phyloP scores from a whole-genome alignment of 2,888 invertebrate genomes.

The Cosmia pyralina region DNA sequence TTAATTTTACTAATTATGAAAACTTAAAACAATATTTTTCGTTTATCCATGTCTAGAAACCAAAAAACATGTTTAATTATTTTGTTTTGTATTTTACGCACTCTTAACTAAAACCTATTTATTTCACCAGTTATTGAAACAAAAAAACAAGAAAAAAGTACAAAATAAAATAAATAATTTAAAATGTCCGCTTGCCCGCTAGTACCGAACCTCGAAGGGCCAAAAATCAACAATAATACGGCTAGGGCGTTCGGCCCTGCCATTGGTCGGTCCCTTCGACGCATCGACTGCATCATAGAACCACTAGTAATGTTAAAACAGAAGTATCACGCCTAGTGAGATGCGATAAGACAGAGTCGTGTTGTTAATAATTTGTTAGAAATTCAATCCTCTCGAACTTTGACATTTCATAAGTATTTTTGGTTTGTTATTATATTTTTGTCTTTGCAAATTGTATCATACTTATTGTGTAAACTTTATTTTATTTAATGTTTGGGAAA shows the following conservation, averaged over 20 bases:
- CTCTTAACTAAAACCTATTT: not conserved
- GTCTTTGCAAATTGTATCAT: not conserved
- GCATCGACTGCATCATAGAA: conserved; percentile 59
- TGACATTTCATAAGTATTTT: not conserved
- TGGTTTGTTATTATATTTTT: too few species aligned
- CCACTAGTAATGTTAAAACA: conserved; percentile 11
- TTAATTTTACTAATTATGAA: too few species aligned
- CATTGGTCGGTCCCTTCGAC: conserved; percentile 59
- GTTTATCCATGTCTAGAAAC: not conserved
- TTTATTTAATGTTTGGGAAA: too few species aligned
- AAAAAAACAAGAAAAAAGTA: not conserved
- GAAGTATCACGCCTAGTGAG: conserved; percentile 27
- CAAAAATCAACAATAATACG: conserved; percentile 62
- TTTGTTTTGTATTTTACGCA: not conserved
- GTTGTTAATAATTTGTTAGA: not conserved
- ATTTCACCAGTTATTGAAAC: not conserved
- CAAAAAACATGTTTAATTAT: not conserved
- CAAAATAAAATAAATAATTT: too few species aligned
- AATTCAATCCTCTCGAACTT: not conserved
- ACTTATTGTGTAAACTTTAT: too few species aligned
- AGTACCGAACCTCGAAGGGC: conserved; percentile 54
- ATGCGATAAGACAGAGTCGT: not conserved
- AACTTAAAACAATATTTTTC: not conserved
- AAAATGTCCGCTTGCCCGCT: conserved; percentile 56
- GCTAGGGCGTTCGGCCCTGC: conserved; percentile 51